Base-by-base conservation (phyloP, 2,888 invertebrate species). In the Eupsilia transversa region DNA sequence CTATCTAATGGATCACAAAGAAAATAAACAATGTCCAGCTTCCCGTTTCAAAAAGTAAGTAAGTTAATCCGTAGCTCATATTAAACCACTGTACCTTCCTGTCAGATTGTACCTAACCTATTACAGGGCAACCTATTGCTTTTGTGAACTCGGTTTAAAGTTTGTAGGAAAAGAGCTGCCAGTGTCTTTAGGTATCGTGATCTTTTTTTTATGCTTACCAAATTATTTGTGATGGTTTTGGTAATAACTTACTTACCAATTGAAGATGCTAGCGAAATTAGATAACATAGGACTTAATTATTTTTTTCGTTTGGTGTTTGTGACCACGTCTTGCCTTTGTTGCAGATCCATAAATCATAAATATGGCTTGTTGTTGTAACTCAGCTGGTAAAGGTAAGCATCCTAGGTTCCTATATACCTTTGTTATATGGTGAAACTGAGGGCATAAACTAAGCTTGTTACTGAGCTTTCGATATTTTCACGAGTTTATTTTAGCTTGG, bases 331-430 rank as follows among this genome's bases (percentile, higher is more conserved):
- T 41, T 60, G 1, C 35, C 20, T 65, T 46, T 70, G 35, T 81
- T 82, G 43, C 74, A 85, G 82, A 52, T 75, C 33, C 20, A 41
- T 46, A 54, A 63, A 23, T 61, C 30, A n/a, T 46, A 49, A 83
- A 70, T 43, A 89, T 89, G 89, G 83, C 89, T 33, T 89, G 89
- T 77, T 87, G 86, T 67, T 90, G 89, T 82, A 87, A 84, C 70
- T 6, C 54, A 49, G n/a, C 66, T 57, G 83, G 89, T 70, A 80
- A 60, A 82, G 56, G 85, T 85, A 65, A 82, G 79, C 79, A 72
- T 14, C 12, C 20, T 27, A 27, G 69, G 9, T 74, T 38, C 46
- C n/a, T 72, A n/a, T 10, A 30, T 30, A 64, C 46, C 20, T 30
- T 35, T 63, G 43, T 27, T 38, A 30, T 63, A 63, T 23, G 4